These are phyloP conservation scores for Eugnorisma glareosa DNA, from an alignment of 2,888 invertebrate genomes.

Conservation along the genomic window DNA sequence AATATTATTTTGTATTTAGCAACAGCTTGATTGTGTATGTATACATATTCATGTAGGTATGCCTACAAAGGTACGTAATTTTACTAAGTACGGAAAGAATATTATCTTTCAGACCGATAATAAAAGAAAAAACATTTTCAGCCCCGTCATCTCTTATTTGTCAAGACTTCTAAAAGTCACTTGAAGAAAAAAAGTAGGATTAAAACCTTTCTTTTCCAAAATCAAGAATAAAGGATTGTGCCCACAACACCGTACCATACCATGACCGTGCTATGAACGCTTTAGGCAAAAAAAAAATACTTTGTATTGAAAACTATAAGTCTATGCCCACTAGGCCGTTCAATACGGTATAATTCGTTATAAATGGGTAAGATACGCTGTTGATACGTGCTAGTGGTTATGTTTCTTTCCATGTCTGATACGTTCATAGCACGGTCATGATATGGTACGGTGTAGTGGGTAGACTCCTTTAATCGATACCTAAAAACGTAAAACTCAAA, in stretches of 20 bases:
- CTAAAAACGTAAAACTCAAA: background rate
- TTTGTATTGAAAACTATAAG: too few species aligned
- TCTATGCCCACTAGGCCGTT: too few species aligned
- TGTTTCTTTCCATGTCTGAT: too few species aligned
- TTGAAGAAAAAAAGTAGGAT: background rate
- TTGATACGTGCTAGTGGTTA: too few species aligned
- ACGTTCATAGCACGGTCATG: too few species aligned
- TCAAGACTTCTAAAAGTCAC: background rate
- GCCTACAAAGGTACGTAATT: background rate
- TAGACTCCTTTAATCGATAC: background rate
- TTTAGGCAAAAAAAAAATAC: background rate
- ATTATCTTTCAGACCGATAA: too few species aligned
- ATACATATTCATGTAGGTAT: background rate
- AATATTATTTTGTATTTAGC: conserved; percentile 5
- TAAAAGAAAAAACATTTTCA: background rate
- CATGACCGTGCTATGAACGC: background rate
- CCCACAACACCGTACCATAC: background rate
- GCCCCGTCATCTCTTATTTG: background rate
- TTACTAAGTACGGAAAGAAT: background rate
- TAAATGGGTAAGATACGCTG: too few species aligned
- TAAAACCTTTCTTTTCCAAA: background rate
- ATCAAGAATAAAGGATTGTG: background rate
- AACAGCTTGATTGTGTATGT: too few species aligned
- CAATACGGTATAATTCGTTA: too few species aligned
- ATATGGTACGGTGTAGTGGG: too few species aligned